Percentiles rank a stretch among this genome's conserved stretches.
These are phyloP conservation scores for Vollenhovia emeryi DNA, from an alignment of 1,140 invertebrate species.

Conservation along the genomic window DNA sequence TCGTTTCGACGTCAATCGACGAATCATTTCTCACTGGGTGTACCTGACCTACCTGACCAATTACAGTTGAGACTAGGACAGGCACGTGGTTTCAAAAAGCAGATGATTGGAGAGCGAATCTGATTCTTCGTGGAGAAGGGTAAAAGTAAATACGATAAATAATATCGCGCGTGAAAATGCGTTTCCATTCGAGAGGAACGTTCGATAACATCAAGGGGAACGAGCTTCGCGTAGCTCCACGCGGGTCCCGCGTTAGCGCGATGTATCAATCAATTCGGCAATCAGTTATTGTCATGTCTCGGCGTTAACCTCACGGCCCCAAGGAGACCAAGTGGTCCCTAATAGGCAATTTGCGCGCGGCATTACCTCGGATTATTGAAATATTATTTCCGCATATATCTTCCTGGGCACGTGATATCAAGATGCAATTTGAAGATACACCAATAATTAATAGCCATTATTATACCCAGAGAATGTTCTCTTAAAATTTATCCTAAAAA, in stretches of 20 bases:
- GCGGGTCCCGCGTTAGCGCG: neutral
- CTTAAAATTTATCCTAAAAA: no score
- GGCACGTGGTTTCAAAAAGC: no score
- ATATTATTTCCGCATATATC: slow-evolving; percentile 43
- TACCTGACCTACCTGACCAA: no score
- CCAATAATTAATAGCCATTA: neutral
- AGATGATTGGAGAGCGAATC: no score
- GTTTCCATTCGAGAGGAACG: neutral
- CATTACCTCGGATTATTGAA: slow-evolving; percentile 29
- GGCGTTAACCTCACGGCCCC: slow-evolving; percentile 19
- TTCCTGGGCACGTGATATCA: neutral
- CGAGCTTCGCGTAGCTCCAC: neutral
- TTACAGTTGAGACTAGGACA: no score
- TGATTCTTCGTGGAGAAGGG: neutral
- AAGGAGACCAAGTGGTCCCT: slow-evolving; percentile 13
- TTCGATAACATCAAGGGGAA: neutral
- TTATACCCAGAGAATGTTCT: no score
- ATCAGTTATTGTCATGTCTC: slow-evolving; percentile 35
- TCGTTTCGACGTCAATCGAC: no score
- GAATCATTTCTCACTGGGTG: no score
- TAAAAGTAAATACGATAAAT: neutral
- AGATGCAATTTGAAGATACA: neutral
- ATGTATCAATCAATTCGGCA: slow-evolving; percentile 35
- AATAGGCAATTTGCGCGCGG: slow-evolving; percentile 28
- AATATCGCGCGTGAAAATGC: neutral